phyloP scores from a whole-genome alignment of 1,140 invertebrate species.

The Mylabris phalerata region DNA sequence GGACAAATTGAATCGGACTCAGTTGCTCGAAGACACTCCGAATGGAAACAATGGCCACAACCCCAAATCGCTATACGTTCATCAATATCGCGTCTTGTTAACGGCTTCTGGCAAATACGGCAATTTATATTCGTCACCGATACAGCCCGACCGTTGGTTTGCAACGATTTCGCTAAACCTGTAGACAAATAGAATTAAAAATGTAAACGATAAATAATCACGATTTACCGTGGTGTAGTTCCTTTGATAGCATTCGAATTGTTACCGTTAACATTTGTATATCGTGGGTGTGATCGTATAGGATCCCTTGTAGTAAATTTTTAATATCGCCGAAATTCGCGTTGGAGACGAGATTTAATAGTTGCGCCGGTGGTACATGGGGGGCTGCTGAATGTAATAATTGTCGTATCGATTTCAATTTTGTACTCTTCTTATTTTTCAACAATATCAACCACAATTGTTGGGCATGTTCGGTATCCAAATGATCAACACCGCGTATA shows the following conservation, averaged over 20 bases:
- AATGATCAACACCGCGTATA: constrained; percentile 38
- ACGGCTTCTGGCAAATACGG: constrained; percentile 31
- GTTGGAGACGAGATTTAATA: constrained; percentile 45
- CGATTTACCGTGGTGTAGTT: constrained; percentile 41
- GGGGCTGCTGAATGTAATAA: constrained; percentile 47
- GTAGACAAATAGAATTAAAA: constrained; percentile 13
- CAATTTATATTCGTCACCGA: constrained; percentile 29
- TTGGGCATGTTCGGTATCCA: constrained; percentile 41
- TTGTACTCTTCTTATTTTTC: constrained; percentile 37
- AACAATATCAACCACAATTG: constrained; percentile 44
- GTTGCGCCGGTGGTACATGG: constrained; percentile 46
- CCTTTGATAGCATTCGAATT: constrained; percentile 38
- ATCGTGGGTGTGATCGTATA: constrained; percentile 44
- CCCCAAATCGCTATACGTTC: constrained; percentile 30
- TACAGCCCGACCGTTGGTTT: constrained; percentile 26
- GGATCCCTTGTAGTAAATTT: constrained; percentile 45
- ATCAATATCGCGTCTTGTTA: constrained; percentile 22
- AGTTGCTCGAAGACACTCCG: constrained; percentile 24
- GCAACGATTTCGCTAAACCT: constrained; percentile 37
- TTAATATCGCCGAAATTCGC: constrained; percentile 48
- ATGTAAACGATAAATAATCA: neutral
- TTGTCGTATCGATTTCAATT: constrained; percentile 38
- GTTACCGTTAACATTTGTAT: constrained; percentile 41
- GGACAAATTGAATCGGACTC: constrained; percentile 31
- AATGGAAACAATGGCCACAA: constrained; percentile 39